Evolutionary conservation across 92 coral and sea anemone genomes (phyloP).

Genomic region (Desmophyllum pertusum): DNA sequence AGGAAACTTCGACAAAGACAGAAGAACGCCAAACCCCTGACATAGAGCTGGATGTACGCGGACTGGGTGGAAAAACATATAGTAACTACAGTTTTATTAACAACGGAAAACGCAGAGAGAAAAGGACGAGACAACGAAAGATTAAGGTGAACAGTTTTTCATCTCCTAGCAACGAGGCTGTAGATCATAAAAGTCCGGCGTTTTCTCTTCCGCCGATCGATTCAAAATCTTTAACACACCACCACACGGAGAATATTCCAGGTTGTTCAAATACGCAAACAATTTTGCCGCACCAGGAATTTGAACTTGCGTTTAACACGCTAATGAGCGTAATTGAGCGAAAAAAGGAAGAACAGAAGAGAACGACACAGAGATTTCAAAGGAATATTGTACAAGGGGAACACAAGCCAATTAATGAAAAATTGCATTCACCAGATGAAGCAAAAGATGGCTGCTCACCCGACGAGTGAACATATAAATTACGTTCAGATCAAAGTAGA

Average conservation of each 20-base stretch:
- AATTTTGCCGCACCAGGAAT: background rate
- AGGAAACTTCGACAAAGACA: background rate
- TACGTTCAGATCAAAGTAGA: background rate
- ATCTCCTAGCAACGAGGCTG: constrained; percentile 10
- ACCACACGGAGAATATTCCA: background rate
- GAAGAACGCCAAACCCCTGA: background rate
- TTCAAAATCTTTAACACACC: background rate
- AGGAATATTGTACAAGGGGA: constrained; percentile 52
- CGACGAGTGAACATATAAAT: background rate
- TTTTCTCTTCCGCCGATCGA: constrained; percentile 26
- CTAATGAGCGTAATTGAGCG: constrained; percentile 44
- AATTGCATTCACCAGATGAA: background rate
- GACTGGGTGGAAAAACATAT: background rate
- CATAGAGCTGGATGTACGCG: constrained; percentile 29
- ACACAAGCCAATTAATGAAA: constrained; percentile 31
- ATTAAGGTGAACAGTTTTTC: background rate
- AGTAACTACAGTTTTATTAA: background rate
- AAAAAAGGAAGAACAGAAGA: constrained; percentile 43
- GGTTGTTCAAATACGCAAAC: background rate
- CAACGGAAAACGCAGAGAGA: background rate
- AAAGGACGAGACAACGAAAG: background rate
- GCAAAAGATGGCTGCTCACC: background rate
- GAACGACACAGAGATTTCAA: constrained; percentile 39
- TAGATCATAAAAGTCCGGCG: background rate
- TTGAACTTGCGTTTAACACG: constrained; percentile 2